These are phyloP conservation scores for Atractosteus spatula DNA, from an alignment of 2,113 vertebrate genomes.

Conservation along the genomic window DNA sequence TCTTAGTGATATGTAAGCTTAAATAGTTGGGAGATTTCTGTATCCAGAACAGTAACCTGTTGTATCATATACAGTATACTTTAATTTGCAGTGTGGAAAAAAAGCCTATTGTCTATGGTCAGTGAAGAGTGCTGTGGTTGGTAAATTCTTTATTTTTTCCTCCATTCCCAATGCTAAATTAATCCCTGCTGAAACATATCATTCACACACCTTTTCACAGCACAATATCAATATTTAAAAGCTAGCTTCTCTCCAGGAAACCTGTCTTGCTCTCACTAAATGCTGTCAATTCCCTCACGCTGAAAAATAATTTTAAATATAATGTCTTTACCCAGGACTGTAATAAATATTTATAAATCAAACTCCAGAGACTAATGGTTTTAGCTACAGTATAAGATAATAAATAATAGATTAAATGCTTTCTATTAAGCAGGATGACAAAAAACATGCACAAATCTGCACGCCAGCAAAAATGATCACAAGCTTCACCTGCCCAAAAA, in stretches of 20 bases:
- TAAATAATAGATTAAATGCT: constrained; percentile 69
- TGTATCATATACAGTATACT: no score
- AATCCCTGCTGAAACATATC: no score
- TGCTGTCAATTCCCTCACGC: constrained; percentile 6
- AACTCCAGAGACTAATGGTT: constrained; percentile 43
- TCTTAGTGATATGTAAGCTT: no score
- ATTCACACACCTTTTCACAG: not conserved
- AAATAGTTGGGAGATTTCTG: no score
- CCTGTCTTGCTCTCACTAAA: constrained; percentile 16
- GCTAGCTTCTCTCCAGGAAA: not conserved
- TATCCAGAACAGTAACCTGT: no score
- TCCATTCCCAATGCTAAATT: no score
- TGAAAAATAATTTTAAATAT: constrained; percentile 20
- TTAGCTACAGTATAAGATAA: constrained; percentile 45
- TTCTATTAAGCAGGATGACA: constrained; percentile 46
- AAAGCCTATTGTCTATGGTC: no score
- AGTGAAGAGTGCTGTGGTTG: no score
- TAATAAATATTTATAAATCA: constrained; percentile 59
- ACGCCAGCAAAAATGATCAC: not conserved
- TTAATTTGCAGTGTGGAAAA: no score
- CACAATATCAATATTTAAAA: constrained; percentile 24
- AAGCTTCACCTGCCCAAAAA: no score
- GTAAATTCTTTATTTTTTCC: no score
- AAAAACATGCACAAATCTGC: constrained; percentile 19
- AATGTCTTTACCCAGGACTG: constrained; percentile 32